phyloP scores from a whole-genome alignment of 2,888 invertebrate genomes.

The Dicroscelio sp. region DNA sequence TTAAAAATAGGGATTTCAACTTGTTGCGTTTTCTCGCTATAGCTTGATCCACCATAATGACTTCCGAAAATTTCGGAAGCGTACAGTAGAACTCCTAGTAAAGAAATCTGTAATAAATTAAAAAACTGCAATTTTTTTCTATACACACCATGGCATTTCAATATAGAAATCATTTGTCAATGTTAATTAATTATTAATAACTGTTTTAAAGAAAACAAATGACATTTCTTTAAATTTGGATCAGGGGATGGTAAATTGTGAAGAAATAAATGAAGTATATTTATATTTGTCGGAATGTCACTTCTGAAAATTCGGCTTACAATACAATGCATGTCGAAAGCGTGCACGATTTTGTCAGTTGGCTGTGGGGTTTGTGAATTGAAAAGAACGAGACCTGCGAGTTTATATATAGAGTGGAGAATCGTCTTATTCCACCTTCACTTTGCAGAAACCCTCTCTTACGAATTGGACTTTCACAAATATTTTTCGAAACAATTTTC shows the following conservation, averaged over 20 bases:
- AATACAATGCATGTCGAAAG: conserved; percentile 87
- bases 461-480: conserved; percentile 78
- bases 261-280: background rate
- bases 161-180: too few species aligned
- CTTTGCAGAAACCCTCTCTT: conserved; percentile 88
- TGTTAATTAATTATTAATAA: too few species aligned
- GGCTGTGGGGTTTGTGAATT: conserved; percentile 82
- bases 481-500: conserved; percentile 67
- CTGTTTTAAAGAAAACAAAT: too few species aligned
- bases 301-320: conserved; percentile 85
- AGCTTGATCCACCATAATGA: conserved; percentile 86
- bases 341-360: conserved; percentile 69
- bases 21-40: conserved; percentile 89
- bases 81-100: conserved; percentile 45
- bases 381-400: conserved; percentile 86
- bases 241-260: too few species aligned
- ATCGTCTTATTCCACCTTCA: conserved; percentile 90
- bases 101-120: conserved; percentile 57
- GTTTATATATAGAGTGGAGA: conserved; percentile 89
- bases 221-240: too few species aligned
- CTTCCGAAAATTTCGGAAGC: conserved; percentile 79
- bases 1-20: conserved; percentile 90
- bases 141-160: too few species aligned
- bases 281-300: conserved; percentile 29
- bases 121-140: too few species aligned